Percentiles rank a stretch among this genome's conserved stretches.
Evolutionary conservation across 2,113 vertebrate genomes (phyloP).

Genomic region (Tringa solitaria): DNA sequence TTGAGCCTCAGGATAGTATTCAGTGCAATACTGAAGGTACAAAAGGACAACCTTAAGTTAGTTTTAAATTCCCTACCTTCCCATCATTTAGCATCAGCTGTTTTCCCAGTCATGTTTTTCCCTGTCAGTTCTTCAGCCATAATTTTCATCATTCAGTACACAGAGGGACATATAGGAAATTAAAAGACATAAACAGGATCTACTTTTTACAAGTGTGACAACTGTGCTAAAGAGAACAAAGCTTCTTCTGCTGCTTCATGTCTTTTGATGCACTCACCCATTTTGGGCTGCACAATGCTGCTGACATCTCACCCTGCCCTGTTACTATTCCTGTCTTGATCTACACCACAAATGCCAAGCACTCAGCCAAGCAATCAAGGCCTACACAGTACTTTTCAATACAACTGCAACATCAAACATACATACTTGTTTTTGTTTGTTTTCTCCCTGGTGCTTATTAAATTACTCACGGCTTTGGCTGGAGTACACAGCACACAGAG

Average conservation of each 20-base stretch:
- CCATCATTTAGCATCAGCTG: not conserved
- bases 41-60: not conserved
- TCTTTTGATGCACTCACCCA: not conserved
- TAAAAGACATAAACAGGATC: not conserved
- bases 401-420: not conserved
- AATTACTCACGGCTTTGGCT: not conserved
- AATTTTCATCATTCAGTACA: not conserved
- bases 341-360: not conserved
- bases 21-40: not conserved
- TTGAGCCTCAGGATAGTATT: not conserved
- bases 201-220: not conserved
- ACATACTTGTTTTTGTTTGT: not conserved
- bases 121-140: not conserved
- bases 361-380: not conserved
- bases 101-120: not conserved
- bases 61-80: not conserved
- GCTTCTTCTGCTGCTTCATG: not conserved
- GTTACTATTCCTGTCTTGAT: not conserved
- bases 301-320: not conserved
- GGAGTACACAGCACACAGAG: not conserved
- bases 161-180: not conserved
- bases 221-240: not conserved
- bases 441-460: not conserved
- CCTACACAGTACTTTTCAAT: not conserved
- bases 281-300: not conserved